A percentile compares a stretch with the other conserved stretches of the same genome.
Conservation (phyloP, 2,797 vertebrate species). For the Sarcophilus harrisii region DNA sequence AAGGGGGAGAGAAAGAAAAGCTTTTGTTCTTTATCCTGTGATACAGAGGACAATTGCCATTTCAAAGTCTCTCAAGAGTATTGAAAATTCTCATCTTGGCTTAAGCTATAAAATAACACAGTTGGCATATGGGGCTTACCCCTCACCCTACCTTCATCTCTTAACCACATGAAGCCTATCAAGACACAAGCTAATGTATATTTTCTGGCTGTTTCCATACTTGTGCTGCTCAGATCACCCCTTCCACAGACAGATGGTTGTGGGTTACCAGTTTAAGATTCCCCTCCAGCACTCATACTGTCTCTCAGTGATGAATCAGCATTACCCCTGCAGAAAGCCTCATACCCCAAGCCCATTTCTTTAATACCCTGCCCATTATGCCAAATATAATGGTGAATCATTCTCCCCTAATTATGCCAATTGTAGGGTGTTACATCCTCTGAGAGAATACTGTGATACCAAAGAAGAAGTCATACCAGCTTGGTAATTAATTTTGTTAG, state of each 20-base stretch:
- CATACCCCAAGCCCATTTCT: background rate
- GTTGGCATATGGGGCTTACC: background rate
- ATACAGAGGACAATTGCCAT: too few relatives aligned
- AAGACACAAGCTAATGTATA: background rate
- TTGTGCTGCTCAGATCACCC: background rate
- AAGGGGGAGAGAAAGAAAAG: too few relatives aligned
- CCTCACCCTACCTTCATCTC: too few relatives aligned
- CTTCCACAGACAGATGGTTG: background rate
- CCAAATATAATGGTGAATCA: background rate
- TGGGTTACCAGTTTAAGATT: background rate
- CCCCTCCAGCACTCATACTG: background rate
- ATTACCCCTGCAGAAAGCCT: background rate
- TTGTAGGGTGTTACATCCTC: background rate
- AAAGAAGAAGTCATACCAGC: background rate
- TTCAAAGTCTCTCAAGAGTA: background rate
- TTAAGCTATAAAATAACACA: background rate
- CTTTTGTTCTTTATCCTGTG: too few relatives aligned
- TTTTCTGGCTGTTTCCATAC: background rate
- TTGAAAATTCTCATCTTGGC: background rate
- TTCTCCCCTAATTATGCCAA: background rate
- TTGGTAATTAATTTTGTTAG: background rate
- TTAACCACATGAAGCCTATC: background rate
- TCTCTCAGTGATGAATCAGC: background rate
- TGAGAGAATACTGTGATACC: background rate
- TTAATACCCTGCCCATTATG: background rate